phyloP scores from a whole-genome alignment of 2,113 vertebrate genomes.

The Percina caprodes region DNA sequence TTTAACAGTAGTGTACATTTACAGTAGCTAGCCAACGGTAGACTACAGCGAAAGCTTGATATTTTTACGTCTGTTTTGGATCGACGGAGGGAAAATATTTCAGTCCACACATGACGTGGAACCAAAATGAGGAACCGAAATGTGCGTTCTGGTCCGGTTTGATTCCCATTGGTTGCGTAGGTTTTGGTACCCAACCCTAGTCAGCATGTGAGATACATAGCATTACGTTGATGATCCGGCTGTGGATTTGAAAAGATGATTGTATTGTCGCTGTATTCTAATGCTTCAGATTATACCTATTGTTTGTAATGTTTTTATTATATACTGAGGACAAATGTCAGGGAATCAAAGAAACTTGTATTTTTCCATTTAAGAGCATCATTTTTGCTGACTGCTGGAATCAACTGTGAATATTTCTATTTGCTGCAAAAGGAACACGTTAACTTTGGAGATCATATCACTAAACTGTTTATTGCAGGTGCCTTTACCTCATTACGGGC shows the following conservation, averaged over 20 bases:
- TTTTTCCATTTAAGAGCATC: conserved; percentile 52
- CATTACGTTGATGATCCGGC: neutral
- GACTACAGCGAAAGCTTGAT: too few species aligned
- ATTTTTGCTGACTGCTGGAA: conserved; percentile 38
- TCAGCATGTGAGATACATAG: neutral
- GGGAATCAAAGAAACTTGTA: conserved; percentile 53
- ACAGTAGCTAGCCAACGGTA: too few species aligned
- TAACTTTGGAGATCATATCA: neutral
- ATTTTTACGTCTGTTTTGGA: too few species aligned
- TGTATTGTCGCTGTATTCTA: conserved; percentile 19
- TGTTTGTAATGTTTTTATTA: conserved; percentile 25
- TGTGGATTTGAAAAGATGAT: neutral
- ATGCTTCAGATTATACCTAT: conserved; percentile 7
- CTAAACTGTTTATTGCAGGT: conserved; percentile 43
- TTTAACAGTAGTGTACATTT: too few species aligned
- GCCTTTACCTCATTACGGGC: conserved; percentile 63
- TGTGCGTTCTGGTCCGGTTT: too few species aligned
- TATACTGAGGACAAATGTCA: conserved; percentile 52
- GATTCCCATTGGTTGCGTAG: too few species aligned
- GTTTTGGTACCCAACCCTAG: too few species aligned
- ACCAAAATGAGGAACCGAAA: too few species aligned
- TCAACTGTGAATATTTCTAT: conserved; percentile 59
- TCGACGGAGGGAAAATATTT: too few species aligned
- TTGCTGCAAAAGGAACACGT: conserved; percentile 7
- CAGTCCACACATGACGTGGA: too few species aligned